These are phyloP conservation scores for Pseudomyrmex dendroicus DNA, from an alignment of 1,140 invertebrate species.

Conservation along the genomic window DNA sequence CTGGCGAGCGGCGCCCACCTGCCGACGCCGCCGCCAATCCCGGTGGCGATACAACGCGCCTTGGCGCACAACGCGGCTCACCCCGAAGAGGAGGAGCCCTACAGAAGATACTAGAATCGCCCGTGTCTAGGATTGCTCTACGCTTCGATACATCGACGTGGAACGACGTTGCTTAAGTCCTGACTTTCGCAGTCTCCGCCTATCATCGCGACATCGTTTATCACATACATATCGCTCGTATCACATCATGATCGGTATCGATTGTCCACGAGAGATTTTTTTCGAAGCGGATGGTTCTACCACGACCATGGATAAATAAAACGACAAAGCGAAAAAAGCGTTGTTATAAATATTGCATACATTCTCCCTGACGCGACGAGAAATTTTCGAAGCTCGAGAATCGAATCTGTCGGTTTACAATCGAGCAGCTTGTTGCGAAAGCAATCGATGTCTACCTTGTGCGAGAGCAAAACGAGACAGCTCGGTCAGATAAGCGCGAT, in stretches of 20 bases:
- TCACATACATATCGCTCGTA: neutral
- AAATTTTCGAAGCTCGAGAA: neutral
- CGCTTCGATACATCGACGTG: slow-evolving; percentile 27
- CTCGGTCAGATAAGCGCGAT: neutral
- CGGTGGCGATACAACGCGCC: slow-evolving; percentile 84
- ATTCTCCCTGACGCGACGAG: too few species aligned
- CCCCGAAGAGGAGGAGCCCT: slow-evolving; percentile 81
- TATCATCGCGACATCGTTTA: neutral
- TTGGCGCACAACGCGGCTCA: slow-evolving; percentile 84
- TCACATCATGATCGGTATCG: neutral
- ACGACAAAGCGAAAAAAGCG: neutral
- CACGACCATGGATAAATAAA: neutral
- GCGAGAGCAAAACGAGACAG: slow-evolving; percentile 5
- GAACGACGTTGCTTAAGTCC: neutral
- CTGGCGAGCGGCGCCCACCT: slow-evolving; percentile 90
- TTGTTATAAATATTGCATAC: neutral
- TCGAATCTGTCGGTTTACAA: neutral
- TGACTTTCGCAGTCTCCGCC: neutral
- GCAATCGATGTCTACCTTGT: neutral
- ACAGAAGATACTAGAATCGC: slow-evolving; percentile 62
- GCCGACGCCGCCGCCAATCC: slow-evolving; percentile 91
- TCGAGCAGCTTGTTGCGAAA: neutral
- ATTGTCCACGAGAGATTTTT: neutral
- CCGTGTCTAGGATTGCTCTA: slow-evolving; percentile 26
- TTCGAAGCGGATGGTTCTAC: neutral